Base-by-base conservation (phyloP, 2,888 invertebrate genomes). In the Aporophyla nigra region DNA sequence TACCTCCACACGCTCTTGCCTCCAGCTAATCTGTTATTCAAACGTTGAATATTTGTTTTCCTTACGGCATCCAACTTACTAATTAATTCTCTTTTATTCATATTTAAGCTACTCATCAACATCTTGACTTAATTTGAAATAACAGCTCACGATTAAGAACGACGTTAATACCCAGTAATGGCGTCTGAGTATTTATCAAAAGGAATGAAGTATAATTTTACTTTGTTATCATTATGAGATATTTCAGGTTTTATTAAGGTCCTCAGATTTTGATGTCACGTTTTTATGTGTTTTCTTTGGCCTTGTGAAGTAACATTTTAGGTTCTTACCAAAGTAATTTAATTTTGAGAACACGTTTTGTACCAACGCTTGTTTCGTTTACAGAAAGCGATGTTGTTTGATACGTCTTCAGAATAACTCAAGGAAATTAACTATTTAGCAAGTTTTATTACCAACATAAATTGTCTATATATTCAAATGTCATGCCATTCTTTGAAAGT, bases 71-170 rank as follows among this genome's bases (percentile, higher is more conserved):
- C 74, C 80, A 72, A 81, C 80, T 84, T 73, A 83, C 73, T 79
- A 82, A 86, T 85, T 88, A 85, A 89, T 89, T 89, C 88, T 83
- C 79, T 90, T 90, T 89, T 86, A 87, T 88, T 86, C 84, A 87
- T 88, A 88, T 83, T 90, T 81, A 84, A 86, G 87, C 71, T 79
- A 76, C 85, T 84, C 88, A 80, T 86, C 85, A 85, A 78, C 80
- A 84, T 80, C 82, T 81, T 76, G 70, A 71, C 81, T 86, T 81
- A 76, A 86, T 81, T 83, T 76, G 81, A 51, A 84, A 88, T 86
- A 87, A 88, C 84, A 84, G 74, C 72, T 74, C 78, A 67, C 63
- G 72, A 84, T 80, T 85, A 88, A 77, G 78, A 76, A 76, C 16
- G 70, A 43, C 74, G 62, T 79, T 81, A 81, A 74, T 81, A 78